Base-by-base conservation (phyloP, 2,888 invertebrate genomes). In the Drosophila peninsularis region DNA sequence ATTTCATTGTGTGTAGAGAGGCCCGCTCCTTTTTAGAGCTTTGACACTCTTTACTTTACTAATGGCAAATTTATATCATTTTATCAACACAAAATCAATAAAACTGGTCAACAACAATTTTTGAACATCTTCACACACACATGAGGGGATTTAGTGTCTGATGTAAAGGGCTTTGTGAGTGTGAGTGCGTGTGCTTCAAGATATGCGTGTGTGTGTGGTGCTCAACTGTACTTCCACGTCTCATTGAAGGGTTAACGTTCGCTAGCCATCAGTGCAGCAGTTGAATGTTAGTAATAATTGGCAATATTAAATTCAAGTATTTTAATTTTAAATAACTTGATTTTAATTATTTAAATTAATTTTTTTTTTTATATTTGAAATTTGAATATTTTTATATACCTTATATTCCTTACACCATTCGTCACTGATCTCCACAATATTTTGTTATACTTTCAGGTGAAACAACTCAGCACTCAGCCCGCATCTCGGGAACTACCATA, bases 1-100 rank as follows among this genome's bases (percentile, higher is more conserved):
- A 88, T 88, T 83, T 83, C 69, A 83, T 80, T 72, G 78, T 80
- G 68, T 74, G 67, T 58, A 52, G 42, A 41, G 19, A 32, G 37
- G 45, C 56, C 39, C 36, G 42, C 49, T 69, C 47, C 50, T 30
- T 56, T 50, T 42, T 52, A 9, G 24, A 58, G 64, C 41, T 55
- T 45, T 54, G 41, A 30, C 21, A 39, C 53, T 55, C 64, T 66
- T 65, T 53, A 41, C 41, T 67, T 57, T 72, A 62, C 74, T 82
- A 87, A 87, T 84, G 77, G 75, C 70, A 72, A 85, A 88, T 87
- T 85, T 78, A 80, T 82, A 82, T 80, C 64, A 82, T 70, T 88
- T 89, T 82, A 76, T 88, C 42, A 74, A 60, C 54, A 80, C 69
- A 79, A 88, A 84, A 85, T 85, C 89, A 88, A 88, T 85, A 85